Conservation (phyloP, 2,888 invertebrate genomes). For the Loripinus fragilis region DNA sequence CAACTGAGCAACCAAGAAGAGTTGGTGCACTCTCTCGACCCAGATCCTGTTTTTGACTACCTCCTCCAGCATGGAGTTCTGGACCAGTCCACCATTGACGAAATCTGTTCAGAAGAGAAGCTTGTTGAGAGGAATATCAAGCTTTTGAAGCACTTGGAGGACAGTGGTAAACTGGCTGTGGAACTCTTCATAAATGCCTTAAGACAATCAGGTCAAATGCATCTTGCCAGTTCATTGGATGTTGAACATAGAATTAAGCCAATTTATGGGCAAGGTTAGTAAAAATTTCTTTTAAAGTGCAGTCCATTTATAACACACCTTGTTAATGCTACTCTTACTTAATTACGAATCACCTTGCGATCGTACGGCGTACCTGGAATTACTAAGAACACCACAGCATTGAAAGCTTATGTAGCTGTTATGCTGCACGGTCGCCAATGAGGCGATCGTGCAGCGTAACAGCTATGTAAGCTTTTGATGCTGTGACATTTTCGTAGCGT, state of each 20-base stretch:
- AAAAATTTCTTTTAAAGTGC: too few species aligned
- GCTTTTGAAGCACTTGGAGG: slow-evolving; percentile 77
- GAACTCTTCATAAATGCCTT: slow-evolving; percentile 81
- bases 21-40: slow-evolving; percentile 79
- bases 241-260: slow-evolving; percentile 76
- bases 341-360: too few species aligned
- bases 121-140: slow-evolving; percentile 74
- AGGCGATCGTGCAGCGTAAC: too few species aligned
- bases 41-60: slow-evolving; percentile 81
- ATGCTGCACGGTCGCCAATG: too few species aligned
- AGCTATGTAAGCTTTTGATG: too few species aligned
- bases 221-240: slow-evolving; percentile 80
- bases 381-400: too few species aligned
- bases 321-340: too few species aligned
- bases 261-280: slow-evolving; percentile 73
- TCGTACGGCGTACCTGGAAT: too few species aligned
- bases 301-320: too few species aligned
- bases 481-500: too few species aligned
- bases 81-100: slow-evolving; percentile 65
- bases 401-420: too few species aligned
- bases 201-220: slow-evolving; percentile 80
- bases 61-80: slow-evolving; percentile 80
- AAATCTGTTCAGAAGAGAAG: slow-evolving; percentile 69
- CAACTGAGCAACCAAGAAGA: slow-evolving; percentile 69
- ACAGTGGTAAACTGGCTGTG: slow-evolving; percentile 74